Conservation (phyloP, 2,113 vertebrate genomes). For the Rhineura floridana region DNA sequence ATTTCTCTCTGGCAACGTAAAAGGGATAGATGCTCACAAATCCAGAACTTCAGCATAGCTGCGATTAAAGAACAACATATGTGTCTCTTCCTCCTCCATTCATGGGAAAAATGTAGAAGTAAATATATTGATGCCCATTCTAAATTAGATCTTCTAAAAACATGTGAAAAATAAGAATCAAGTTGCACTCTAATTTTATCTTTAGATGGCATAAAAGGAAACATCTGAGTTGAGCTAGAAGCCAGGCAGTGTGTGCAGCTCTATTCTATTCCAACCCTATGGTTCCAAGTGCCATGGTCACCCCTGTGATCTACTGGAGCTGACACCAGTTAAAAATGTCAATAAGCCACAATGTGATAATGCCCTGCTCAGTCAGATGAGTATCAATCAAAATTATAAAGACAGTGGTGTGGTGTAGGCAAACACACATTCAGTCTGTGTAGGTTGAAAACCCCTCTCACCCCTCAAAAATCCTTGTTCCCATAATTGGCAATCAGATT, state of each 20-base stretch:
- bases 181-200: background rate
- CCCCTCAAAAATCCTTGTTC: background rate
- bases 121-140: no score
- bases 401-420: no score
- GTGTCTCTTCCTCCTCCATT: background rate
- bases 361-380: background rate
- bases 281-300: background rate
- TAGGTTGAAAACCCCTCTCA: background rate
- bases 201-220: background rate
- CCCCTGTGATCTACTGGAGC: background rate
- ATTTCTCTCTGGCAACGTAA: background rate
- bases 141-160: background rate
- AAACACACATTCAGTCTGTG: background rate
- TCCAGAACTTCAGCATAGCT: background rate
- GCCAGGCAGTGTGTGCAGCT: background rate
- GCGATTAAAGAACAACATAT: background rate
- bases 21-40: background rate
- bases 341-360: background rate
- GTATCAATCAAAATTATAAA: background rate
- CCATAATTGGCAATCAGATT: background rate
- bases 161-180: background rate
- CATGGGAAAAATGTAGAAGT: no score
- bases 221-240: background rate
- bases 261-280: background rate
- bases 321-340: background rate